These are phyloP conservation scores for Hybognathus amarus DNA, from an alignment of 2,797 vertebrate genomes.

Conservation along the genomic window DNA sequence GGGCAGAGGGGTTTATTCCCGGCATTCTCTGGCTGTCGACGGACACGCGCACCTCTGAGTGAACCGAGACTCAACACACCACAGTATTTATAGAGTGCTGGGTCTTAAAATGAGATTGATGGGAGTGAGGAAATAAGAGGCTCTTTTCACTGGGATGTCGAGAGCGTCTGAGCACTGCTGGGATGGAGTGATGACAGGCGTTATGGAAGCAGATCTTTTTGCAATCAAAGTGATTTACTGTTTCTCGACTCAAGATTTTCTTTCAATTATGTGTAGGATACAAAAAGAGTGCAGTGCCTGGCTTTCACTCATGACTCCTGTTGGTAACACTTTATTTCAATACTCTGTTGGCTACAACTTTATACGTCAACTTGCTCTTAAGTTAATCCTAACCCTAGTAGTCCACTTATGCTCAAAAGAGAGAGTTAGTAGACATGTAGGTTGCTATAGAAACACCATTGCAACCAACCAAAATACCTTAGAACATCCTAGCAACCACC, in stretches of 20 bases:
- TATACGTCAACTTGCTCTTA: no score
- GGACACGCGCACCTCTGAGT: constrained; percentile 23
- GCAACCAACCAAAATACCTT: no score
- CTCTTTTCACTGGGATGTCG: constrained; percentile 5
- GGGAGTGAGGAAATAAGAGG: constrained; percentile 10
- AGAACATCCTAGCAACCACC: no score
- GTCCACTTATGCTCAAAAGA: no score
- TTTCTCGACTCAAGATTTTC: background rate
- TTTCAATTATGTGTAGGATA: background rate
- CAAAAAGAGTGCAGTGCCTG: background rate
- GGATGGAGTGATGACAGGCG: constrained; percentile 9
- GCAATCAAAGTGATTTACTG: constrained; percentile 12
- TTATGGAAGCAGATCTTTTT: constrained; percentile 18
- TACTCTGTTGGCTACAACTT: no score
- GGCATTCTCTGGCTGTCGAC: constrained; percentile 55
- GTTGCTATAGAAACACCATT: no score
- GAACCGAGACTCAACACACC: constrained; percentile 22
- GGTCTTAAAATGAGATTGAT: constrained; percentile 45
- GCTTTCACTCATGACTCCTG: background rate
- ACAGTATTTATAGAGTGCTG: constrained; percentile 55
- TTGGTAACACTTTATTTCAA: no score
- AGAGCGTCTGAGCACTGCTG: constrained; percentile 12
- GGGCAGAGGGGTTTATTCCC: constrained; percentile 21
- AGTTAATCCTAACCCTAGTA: no score
- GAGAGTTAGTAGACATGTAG: no score